Conservation (phyloP, 2,113 vertebrate genomes). For the Malurus cyaneus region DNA sequence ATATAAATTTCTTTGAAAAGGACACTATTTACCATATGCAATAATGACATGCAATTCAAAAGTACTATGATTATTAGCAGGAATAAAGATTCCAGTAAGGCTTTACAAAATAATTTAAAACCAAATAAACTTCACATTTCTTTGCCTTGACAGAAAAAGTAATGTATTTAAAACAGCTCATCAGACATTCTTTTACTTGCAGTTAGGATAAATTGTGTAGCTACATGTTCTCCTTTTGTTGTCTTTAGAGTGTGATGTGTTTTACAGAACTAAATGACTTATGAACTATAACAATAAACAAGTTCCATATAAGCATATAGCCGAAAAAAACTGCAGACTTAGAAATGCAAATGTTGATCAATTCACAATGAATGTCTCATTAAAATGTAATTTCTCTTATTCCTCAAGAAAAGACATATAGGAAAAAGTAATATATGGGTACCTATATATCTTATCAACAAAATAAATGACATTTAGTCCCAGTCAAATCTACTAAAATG, state of each 20-base stretch:
- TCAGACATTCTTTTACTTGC: background rate
- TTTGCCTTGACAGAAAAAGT: background rate
- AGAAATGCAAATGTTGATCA: background rate
- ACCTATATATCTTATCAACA: background rate
- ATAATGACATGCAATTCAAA: background rate
- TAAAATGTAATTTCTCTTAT: background rate
- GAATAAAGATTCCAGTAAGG: background rate
- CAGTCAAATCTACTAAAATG: background rate
- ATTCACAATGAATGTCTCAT: background rate
- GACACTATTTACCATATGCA: background rate
- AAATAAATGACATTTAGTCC: background rate
- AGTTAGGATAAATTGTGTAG: background rate
- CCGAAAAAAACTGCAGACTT: background rate
- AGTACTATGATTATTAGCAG: background rate
- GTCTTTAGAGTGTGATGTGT: background rate
- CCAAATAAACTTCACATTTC: background rate
- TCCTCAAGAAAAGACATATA: background rate
- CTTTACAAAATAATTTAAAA: constrained; percentile 7
- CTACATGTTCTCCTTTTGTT: background rate
- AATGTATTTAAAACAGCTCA: background rate
- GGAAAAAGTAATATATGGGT: background rate
- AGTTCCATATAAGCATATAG: background rate
- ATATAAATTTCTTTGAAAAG: background rate
- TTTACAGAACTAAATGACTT: background rate
- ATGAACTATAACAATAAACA: background rate